Evolutionary conservation across 2,113 vertebrate genomes (phyloP).

Genomic region (Eurypyga helias): DNA sequence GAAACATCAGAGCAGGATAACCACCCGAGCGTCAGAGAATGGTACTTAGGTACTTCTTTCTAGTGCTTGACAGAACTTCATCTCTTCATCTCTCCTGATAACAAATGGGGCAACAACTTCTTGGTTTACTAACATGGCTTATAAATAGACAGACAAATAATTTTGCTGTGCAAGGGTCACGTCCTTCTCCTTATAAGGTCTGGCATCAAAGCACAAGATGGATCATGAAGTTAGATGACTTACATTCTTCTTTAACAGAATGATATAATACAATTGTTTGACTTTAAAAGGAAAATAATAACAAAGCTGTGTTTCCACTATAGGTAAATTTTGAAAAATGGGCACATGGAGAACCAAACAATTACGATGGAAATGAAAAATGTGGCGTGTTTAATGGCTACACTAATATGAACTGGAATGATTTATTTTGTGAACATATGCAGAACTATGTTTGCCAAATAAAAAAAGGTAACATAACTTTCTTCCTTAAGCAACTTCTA

Average conservation of each 20-base stretch:
- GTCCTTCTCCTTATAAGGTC: not conserved
- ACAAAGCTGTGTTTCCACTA: not conserved
- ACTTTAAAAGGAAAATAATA: not conserved
- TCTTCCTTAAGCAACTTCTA: not conserved
- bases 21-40: not conserved
- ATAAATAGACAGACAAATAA: not conserved
- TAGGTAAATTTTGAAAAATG: constrained; percentile 86
- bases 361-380: constrained; percentile 86
- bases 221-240: not conserved
- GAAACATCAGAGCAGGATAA: not conserved
- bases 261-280: not conserved
- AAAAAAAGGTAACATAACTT: constrained; percentile 81
- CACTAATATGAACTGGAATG: constrained; percentile 83
- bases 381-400: constrained; percentile 79
- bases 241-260: not conserved
- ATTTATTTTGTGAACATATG: constrained; percentile 84
- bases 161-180: not conserved
- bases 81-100: not conserved
- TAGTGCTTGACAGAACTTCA: not conserved
- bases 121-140: not conserved
- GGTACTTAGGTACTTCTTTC: not conserved
- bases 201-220: not conserved
- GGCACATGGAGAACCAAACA: constrained; percentile 91
- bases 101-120: not conserved
- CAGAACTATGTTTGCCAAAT: constrained; percentile 91